A percentile compares a stretch with the other conserved stretches of the same genome.
Conservation (phyloP, 2,797 vertebrate species). For the Neosalanx taihuensis region DNA sequence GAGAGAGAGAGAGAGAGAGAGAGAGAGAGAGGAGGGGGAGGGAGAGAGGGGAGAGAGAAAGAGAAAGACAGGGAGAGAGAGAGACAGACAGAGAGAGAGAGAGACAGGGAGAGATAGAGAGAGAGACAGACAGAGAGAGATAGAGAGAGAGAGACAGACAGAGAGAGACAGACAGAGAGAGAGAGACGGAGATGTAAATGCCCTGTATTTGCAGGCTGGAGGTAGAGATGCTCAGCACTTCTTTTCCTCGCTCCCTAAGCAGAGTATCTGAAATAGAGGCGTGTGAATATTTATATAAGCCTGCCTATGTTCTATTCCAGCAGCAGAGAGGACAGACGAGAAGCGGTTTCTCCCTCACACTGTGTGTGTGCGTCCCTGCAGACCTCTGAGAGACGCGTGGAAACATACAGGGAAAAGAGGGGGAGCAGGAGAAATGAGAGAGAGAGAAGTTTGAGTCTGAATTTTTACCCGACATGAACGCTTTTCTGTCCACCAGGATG, state of each 20-base stretch:
- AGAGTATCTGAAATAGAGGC: constrained; percentile 66
- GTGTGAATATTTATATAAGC: constrained; percentile 68
- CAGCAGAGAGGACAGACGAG: constrained; percentile 66
- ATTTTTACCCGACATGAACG: too few relatives aligned
- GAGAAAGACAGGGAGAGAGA: neutral
- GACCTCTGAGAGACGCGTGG: constrained; percentile 49
- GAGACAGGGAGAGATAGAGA: neutral
- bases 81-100: neutral
- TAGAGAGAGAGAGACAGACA: neutral
- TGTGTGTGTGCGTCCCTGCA: constrained; percentile 53
- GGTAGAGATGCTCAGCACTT: constrained; percentile 64
- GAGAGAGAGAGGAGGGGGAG: neutral
- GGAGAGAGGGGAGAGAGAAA: neutral
- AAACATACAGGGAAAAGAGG: constrained; percentile 32
- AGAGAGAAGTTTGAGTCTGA: too few relatives aligned
- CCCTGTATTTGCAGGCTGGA: constrained; percentile 48
- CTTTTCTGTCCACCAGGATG: too few relatives aligned
- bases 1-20: constrained; percentile 23
- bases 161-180: neutral
- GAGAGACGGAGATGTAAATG: neutral
- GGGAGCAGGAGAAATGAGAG: constrained; percentile 7
- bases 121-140: constrained; percentile 14
- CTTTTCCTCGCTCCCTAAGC: constrained; percentile 63
- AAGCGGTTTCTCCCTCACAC: constrained; percentile 57
- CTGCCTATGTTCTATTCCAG: constrained; percentile 62